phyloP scores from a whole-genome alignment of 2,113 vertebrate species.

The Gnathonemus longibarbis region DNA sequence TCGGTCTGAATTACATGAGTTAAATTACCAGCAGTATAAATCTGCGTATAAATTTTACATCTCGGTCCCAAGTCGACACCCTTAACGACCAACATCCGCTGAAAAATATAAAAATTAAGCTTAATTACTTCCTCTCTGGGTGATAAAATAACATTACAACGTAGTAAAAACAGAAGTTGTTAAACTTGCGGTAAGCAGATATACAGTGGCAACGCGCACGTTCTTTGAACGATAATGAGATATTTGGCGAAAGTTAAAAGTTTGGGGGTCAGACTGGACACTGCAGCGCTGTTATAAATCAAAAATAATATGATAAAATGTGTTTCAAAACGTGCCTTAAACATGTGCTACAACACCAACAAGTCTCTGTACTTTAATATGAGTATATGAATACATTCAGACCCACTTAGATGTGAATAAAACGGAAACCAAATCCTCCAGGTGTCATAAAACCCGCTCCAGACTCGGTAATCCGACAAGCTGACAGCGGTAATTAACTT shows the following conservation, averaged over 20 bases:
- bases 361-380: neutral
- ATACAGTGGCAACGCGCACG: neutral
- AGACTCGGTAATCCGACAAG: neutral
- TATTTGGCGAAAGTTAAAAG: neutral
- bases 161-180: neutral
- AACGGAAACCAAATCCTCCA: neutral
- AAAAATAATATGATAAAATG: neutral
- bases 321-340: neutral
- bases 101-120: neutral
- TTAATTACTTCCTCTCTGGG: neutral
- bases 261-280: neutral
- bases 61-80: neutral
- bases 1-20: neutral
- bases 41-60: neutral
- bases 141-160: neutral
- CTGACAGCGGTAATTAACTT: neutral
- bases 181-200: neutral
- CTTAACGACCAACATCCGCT: neutral
- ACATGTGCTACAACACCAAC: neutral
- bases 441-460: neutral
- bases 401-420: neutral
- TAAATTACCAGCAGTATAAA: neutral
- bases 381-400: neutral
- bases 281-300: neutral
- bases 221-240: neutral